A percentile compares a stretch with the other conserved stretches of the same genome.
phyloP scores from a whole-genome alignment of 2,797 vertebrate genomes.

The Phyllotis vaccarum region DNA sequence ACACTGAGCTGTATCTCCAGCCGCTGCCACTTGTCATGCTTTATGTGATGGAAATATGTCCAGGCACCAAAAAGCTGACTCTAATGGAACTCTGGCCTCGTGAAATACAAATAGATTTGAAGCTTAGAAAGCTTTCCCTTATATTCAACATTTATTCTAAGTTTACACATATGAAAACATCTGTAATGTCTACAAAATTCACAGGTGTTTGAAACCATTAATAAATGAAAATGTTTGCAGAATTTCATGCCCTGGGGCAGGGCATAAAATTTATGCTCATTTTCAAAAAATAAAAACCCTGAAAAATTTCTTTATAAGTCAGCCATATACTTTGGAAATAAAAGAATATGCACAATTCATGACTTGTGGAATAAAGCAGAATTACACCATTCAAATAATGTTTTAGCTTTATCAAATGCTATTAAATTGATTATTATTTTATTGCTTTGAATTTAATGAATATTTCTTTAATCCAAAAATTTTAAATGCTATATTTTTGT shows the following conservation, averaged over 20 bases:
- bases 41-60: constrained; percentile 61
- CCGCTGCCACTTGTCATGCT: not conserved
- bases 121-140: constrained; percentile 66
- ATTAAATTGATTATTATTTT: constrained; percentile 43
- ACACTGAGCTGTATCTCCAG: not conserved
- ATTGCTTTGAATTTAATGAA: constrained; percentile 44
- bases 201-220: constrained; percentile 76
- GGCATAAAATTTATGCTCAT: constrained; percentile 72
- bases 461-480: constrained; percentile 52
- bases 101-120: constrained; percentile 62
- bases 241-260: constrained; percentile 59
- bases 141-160: constrained; percentile 66
- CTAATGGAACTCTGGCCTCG: constrained; percentile 21
- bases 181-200: constrained; percentile 72
- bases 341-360: constrained; percentile 46
- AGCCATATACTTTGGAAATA: constrained; percentile 66
- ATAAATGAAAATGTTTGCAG: constrained; percentile 75
- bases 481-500: constrained; percentile 48
- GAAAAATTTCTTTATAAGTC: constrained; percentile 71
- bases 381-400: constrained; percentile 53
- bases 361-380: constrained; percentile 46
- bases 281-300: constrained; percentile 58
- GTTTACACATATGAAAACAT: constrained; percentile 68
- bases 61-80: constrained; percentile 41
- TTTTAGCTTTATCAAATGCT: constrained; percentile 54